These are phyloP conservation scores for Agrypnus murinus DNA, from an alignment of 2,888 invertebrate species.

Conservation along the genomic window DNA sequence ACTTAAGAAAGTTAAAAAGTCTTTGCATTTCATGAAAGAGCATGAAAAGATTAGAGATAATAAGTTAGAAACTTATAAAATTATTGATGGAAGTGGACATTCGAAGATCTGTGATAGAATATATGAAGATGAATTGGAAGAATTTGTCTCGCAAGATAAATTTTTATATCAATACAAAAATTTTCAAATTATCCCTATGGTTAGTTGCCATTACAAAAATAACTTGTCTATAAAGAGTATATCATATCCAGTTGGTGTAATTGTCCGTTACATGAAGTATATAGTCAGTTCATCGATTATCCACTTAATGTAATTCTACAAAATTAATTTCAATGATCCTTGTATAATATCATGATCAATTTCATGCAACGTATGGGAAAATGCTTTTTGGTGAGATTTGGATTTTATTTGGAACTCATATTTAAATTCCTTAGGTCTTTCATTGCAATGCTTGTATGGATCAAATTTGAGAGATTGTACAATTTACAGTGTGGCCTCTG, in stretches of 20 bases:
- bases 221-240: background rate
- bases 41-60: constrained; percentile 60
- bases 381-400: too few species aligned
- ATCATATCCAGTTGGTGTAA: too few species aligned
- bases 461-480: too few species aligned
- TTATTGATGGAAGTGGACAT: constrained; percentile 64
- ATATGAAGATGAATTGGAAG: constrained; percentile 68
- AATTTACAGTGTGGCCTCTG: too few species aligned
- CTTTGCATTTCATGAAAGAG: constrained; percentile 60
- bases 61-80: constrained; percentile 61
- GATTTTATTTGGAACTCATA: too few species aligned
- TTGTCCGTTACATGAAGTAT: too few species aligned
- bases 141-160: constrained; percentile 61
- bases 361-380: too few species aligned
- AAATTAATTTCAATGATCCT: background rate
- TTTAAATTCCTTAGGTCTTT: too few species aligned
- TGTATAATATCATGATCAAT: too few species aligned
- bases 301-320: background rate
- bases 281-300: too few species aligned
- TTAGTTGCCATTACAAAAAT: constrained; percentile 68
- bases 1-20: constrained; percentile 57
- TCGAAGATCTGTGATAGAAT: constrained; percentile 69
- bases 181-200: constrained; percentile 74
- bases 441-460: too few species aligned
- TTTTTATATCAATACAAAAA: constrained; percentile 65